Base-by-base conservation (phyloP, 2,888 invertebrate species). In the Dendrolimus pini region DNA sequence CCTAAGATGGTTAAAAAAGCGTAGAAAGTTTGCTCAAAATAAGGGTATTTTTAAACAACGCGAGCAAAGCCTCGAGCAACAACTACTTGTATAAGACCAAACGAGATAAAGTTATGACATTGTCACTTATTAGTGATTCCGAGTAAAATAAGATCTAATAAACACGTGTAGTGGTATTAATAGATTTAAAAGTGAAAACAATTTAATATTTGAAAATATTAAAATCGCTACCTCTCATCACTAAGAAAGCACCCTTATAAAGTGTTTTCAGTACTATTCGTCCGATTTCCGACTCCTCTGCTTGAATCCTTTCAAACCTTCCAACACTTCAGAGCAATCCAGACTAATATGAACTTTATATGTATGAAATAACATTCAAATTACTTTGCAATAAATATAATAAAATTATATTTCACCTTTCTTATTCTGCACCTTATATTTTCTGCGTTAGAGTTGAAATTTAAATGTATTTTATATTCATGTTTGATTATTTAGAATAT, bases 251-350 rank as follows among this genome's bases (percentile, higher is more conserved):
- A 47, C 12, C 47, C 47, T 47, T 47, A 47, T 7, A 47, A 47
- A 47, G 47, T 47, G 47, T 47, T 9, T 47, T 12, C 47, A 9
- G 47, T 10, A 47, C 47, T 7, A 47, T 9, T 47, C 47, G 47
- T 47, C 41, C 9, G 47, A 18, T 12, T 54, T 12, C 42, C 47
- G 47, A 47, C 55, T 47, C 13, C 52, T 56, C 30, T 52, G 52
- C 41, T 55, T 55, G 41, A 55, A 41, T 42, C 53, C 53, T 53
- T 53, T 41, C 56, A 53, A 56, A 56, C 13, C 53, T 53, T 6
- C 52, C 7, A 47, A 47, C 47, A 47, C 47, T 47, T 47, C 12
- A 3, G 6, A 8, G 12, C 47, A 7, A 12, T 47, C 6, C 12
- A 47, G 9, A 10, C 9, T 10, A 47, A 47, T 10, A 47, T 47